Evolutionary conservation across 2,797 vertebrate species (phyloP).

Genomic region (Bucorvus abyssinicus): DNA sequence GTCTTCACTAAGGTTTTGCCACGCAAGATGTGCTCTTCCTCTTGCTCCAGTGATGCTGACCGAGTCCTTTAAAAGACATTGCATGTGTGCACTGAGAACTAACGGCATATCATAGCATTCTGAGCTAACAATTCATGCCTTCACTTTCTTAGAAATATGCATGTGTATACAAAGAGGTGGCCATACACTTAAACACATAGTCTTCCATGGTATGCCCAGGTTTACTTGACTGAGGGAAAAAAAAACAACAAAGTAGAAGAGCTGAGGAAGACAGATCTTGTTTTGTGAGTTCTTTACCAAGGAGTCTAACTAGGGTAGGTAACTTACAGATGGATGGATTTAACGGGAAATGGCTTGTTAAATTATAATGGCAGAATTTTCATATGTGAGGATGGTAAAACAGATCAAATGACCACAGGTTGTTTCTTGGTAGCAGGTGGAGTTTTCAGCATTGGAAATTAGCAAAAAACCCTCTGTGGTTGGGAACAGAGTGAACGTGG

Average conservation of each 20-base stretch:
- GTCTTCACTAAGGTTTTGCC: not conserved
- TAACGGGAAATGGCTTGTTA: not conserved
- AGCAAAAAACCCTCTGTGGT: not conserved
- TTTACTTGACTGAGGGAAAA: not conserved
- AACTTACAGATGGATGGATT: not conserved
- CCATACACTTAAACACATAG: not conserved
- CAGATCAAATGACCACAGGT: not conserved
- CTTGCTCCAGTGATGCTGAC: not conserved
- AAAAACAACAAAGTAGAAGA: not conserved
- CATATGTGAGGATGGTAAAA: not conserved
- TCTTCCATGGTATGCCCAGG: not conserved
- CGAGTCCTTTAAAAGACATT: not conserved
- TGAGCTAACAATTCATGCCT: not conserved
- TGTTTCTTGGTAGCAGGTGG: not conserved
- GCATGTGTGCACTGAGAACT: not conserved
- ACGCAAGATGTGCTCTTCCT: not conserved
- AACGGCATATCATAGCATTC: not conserved
- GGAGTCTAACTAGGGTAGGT: not conserved
- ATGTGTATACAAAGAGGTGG: fast-evolving
- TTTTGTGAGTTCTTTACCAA: not conserved
- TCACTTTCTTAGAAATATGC: not conserved
- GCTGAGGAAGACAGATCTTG: not conserved
- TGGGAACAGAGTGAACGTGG: not conserved
- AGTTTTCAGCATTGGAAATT: not conserved
- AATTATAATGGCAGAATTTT: not conserved